Evolutionary conservation across 2,113 vertebrate species (phyloP), one percentile per base, ranked within the genome.

Genomic region (Catharus bicknelli): DNA sequence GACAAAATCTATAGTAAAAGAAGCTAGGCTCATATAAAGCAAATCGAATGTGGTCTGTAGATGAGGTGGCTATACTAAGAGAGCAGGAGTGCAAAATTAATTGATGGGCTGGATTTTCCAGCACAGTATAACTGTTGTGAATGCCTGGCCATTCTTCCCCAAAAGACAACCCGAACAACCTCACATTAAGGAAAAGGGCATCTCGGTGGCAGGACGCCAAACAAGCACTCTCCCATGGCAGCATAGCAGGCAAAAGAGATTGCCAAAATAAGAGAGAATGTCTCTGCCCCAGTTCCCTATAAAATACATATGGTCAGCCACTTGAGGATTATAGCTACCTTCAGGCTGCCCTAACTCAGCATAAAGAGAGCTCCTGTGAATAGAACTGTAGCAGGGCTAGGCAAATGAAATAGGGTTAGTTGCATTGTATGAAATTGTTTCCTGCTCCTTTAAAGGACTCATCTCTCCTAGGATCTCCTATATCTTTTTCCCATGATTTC

Each of bases 131-230:
- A 15, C 13, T 70, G 19, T 42, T 74, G 19, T 45, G n/a, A 82
- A 45, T 30, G 47, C 9, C n/a, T 0, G 1, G 32, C 7, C 13
- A 53, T 47, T 82, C 25, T 67, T 59, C 17, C 29, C 27, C 25
- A 21, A 62, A 81, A 69, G 42, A 16, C 16, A 74, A 34, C 13
- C n/a, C 14, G 55, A 53, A 34, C 2, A 73, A 57, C 2, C 5
- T 64, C 36, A 36, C 9, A 16, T 5, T 2, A 2, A 16, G 14
- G 19, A 83, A 79, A 72, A 11, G 5, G 51, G 23, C 18, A 61
- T 43, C 45, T 83, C 0, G 0, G 11, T 73, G 42, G 7, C 30
- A 57, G 30, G 14, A n/a, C 48, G 11, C 27, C 8, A 38, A 38
- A 42, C 15, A 54, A 45, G 34, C 29, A 54, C 32, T 58, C 21